Evolutionary conservation across 2,113 vertebrate genomes (phyloP).

Genomic region (Bos javanicus): DNA sequence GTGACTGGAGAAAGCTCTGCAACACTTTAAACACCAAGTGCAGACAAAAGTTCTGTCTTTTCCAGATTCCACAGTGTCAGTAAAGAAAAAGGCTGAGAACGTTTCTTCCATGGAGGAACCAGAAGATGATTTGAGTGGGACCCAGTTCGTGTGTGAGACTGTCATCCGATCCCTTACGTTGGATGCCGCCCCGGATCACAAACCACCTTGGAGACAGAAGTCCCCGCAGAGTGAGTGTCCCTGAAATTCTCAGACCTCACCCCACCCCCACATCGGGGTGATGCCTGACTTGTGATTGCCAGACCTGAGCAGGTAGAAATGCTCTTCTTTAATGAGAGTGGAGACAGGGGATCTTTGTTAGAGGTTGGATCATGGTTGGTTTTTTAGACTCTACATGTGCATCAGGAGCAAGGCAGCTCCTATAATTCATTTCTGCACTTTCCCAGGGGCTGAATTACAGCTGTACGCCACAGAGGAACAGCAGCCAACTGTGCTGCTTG

Average conservation of each 20-base stretch:
- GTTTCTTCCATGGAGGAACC: slow-evolving; percentile 82
- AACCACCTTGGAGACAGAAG: slow-evolving; percentile 83
- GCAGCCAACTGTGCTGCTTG: neutral
- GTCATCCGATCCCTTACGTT: slow-evolving; percentile 96
- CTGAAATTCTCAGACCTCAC: neutral
- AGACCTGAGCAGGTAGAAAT: neutral
- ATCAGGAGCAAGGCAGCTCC: slow-evolving; percentile 36
- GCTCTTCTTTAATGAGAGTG: neutral
- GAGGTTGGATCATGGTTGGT: neutral
- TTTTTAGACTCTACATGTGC: neutral
- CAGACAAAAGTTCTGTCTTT: neutral
- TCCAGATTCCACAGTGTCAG: slow-evolving; percentile 22
- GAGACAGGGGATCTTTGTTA: neutral
- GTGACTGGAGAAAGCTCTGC: neutral
- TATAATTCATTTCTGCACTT: neutral
- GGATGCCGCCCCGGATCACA: slow-evolving; percentile 95
- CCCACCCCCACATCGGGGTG: neutral
- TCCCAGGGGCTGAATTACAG: neutral
- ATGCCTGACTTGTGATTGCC: neutral
- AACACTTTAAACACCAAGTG: neutral
- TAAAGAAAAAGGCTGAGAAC: slow-evolving; percentile 70
- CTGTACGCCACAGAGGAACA: neutral
- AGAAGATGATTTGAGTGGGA: slow-evolving; percentile 97
- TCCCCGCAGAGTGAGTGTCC: slow-evolving; percentile 76
- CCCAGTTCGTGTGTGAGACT: slow-evolving; percentile 99